These are phyloP conservation scores for Cryptus viduatorius DNA, from an alignment of 2,888 invertebrate genomes.

Conservation along the genomic window DNA sequence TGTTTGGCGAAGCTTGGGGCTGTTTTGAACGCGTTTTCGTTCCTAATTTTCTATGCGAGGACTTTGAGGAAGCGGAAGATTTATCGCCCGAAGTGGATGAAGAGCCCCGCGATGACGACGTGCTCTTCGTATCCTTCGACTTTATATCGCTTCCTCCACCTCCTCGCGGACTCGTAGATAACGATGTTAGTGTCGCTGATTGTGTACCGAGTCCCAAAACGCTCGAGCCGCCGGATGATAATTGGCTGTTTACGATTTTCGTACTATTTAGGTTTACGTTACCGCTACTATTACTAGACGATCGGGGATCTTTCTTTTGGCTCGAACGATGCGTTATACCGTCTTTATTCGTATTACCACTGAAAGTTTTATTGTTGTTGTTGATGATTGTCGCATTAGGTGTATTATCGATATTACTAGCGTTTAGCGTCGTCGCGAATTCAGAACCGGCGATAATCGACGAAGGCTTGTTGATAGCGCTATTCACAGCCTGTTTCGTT, in stretches of 20 bases:
- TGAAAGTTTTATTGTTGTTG: slow-evolving; percentile 81
- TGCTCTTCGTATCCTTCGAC: slow-evolving; percentile 77
- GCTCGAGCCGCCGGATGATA: slow-evolving; percentile 66
- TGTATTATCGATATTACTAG: slow-evolving; percentile 81
- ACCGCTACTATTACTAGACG: slow-evolving; percentile 82
- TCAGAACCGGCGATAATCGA: slow-evolving; percentile 78
- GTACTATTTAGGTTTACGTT: slow-evolving; percentile 73
- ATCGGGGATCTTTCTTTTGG: slow-evolving; percentile 84
- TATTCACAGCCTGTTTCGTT: slow-evolving; percentile 81
- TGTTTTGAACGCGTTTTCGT: slow-evolving; percentile 82
- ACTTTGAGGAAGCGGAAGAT: slow-evolving; percentile 81
- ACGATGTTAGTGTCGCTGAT: slow-evolving; percentile 69
- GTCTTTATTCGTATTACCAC: slow-evolving; percentile 83
- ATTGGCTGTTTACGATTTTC: slow-evolving; percentile 64
- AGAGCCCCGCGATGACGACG: slow-evolving; percentile 66
- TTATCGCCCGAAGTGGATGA: slow-evolving; percentile 70
- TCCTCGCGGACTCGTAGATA: slow-evolving; percentile 72
- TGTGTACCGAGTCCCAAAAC: slow-evolving; percentile 69
- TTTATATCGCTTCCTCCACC: slow-evolving; percentile 73
- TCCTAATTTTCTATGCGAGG: slow-evolving; percentile 82
- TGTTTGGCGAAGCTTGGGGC: slow-evolving; percentile 76
- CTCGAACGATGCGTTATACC: slow-evolving; percentile 82
- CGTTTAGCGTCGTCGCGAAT: slow-evolving; percentile 75
- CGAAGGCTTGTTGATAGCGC: slow-evolving; percentile 80
- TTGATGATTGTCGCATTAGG: slow-evolving; percentile 80